These are phyloP conservation scores for Siderastrea radians DNA, from an alignment of 92 coral and sea anemone genomes.

Conservation along the genomic window DNA sequence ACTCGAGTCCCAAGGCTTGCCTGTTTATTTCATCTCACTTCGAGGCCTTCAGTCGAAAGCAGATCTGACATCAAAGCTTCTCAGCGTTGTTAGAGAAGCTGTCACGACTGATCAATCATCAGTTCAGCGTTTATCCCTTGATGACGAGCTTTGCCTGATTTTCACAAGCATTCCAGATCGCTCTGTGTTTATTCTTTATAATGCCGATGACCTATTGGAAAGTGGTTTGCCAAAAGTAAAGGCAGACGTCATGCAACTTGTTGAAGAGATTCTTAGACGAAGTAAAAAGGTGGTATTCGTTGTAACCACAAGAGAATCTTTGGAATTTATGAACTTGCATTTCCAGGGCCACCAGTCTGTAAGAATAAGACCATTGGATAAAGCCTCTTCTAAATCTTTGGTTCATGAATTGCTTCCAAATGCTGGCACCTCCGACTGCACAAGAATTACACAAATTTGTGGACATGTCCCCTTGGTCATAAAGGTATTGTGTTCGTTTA, in stretches of 20 bases:
- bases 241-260: conserved; percentile 2
- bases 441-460: not conserved
- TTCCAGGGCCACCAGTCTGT: too few species aligned
- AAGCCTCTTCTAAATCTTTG: not conserved
- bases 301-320: conserved; percentile 32
- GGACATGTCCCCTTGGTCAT: not conserved
- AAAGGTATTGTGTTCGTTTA: not conserved
- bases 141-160: not conserved
- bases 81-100: conserved; percentile 16
- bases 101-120: not conserved
- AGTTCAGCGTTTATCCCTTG: not conserved
- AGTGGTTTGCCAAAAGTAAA: not conserved
- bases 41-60: not conserved
- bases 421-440: not conserved
- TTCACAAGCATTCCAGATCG: not conserved
- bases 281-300: not conserved
- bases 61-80: too few species aligned
- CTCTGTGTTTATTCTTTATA: too few species aligned
- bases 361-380: too few species aligned
- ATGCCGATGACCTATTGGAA: too few species aligned
- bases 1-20: too few species aligned
- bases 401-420: not conserved
- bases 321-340: not conserved
- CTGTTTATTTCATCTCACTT: too few species aligned
- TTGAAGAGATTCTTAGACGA: not conserved